Evolutionary conservation across 2,888 invertebrate genomes (phyloP).

Genomic region (Hirudinaria manillensis): DNA sequence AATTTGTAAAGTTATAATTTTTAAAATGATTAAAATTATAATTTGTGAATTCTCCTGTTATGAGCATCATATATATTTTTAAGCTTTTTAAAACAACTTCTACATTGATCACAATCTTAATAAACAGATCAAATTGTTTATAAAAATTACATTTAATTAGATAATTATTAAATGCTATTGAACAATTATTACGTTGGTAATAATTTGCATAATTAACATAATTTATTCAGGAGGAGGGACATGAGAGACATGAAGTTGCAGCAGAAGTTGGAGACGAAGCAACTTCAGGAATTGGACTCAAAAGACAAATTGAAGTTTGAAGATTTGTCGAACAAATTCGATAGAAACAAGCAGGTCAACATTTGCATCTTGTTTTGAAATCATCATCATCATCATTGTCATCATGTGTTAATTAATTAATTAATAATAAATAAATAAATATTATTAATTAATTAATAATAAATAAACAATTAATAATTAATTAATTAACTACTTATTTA

Average conservation of each 20-base stretch:
- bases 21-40: too few species aligned
- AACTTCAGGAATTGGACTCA: conserved; percentile 28
- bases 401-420: too few species aligned
- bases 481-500: not conserved
- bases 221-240: conserved; percentile 27
- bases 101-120: too few species aligned
- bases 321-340: conserved; percentile 26
- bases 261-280: conserved; percentile 29
- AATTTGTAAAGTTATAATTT: not conserved
- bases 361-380: not conserved
- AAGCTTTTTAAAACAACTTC: too few species aligned
- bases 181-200: not conserved
- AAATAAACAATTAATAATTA: too few species aligned
- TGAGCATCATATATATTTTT: too few species aligned
- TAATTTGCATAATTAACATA: not conserved
- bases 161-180: too few species aligned
- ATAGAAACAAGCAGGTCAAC: conserved; percentile 26
- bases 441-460: not conserved
- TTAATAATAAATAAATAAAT: not conserved
- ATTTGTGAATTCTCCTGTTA: too few species aligned
- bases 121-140: too few species aligned
- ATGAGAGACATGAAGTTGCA: conserved; percentile 31
- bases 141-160: too few species aligned
- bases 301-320: conserved; percentile 14
- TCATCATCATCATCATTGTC: too few species aligned